Evolutionary conservation across 2,797 vertebrate genomes (phyloP).

Genomic region (Miichthys miiuy): DNA sequence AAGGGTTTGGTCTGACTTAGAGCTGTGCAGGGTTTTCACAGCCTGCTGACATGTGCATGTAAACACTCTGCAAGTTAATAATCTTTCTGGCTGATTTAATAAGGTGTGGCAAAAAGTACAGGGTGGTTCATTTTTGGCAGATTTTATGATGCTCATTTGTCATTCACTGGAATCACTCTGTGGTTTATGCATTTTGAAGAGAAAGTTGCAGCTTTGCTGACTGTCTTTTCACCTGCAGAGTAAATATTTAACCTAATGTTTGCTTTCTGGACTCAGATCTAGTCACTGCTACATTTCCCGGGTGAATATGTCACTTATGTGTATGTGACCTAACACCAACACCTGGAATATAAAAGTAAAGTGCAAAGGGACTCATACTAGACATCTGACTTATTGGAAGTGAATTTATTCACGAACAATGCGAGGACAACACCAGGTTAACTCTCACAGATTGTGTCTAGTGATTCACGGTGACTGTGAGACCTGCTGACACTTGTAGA

Average conservation of each 20-base stretch:
- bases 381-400: not conserved
- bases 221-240: not conserved
- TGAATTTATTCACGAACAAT: not conserved
- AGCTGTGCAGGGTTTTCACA: not conserved
- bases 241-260: conserved; percentile 70
- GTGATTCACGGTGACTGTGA: conserved; percentile 45
- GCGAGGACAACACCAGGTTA: not conserved
- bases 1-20: not conserved
- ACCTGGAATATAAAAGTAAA: not conserved
- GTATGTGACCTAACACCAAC: not conserved
- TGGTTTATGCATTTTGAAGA: not conserved
- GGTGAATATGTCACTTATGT: not conserved
- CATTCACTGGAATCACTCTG: conserved; percentile 10
- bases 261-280: conserved; percentile 31
- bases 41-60: not conserved
- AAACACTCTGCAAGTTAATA: not conserved
- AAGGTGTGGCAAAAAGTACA: conserved; percentile 30
- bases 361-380: not conserved
- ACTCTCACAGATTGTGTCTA: not conserved
- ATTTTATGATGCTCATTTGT: conserved; percentile 1
- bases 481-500: conserved; percentile 31
- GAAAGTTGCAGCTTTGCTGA: conserved; percentile 19
- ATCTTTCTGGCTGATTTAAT: conserved; percentile 1
- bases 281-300: not conserved
- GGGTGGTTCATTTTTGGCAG: conserved; percentile 1